phyloP scores from a whole-genome alignment of 2,113 vertebrate genomes.

The Corvus moneduloides region DNA sequence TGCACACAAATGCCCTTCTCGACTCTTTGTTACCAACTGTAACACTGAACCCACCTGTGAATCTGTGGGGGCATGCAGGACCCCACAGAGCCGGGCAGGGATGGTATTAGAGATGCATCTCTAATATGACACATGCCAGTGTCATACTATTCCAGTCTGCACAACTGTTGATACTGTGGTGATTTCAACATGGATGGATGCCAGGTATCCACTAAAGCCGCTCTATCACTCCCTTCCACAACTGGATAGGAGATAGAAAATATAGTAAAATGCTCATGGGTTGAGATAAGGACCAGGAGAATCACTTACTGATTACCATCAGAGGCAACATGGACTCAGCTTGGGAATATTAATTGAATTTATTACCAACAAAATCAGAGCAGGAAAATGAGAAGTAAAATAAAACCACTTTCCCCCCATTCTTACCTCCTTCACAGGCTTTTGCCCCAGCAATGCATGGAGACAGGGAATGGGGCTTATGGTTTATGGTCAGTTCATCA shows the following conservation, averaged over 20 bases:
- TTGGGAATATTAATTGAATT: neutral
- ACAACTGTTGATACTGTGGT: neutral
- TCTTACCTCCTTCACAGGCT: neutral
- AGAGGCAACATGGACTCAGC: neutral
- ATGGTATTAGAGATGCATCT: accelerated
- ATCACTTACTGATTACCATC: accelerated
- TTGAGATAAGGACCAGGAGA: neutral
- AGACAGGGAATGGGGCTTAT: neutral
- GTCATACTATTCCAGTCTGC: neutral
- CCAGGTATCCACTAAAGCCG: neutral
- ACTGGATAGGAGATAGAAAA: neutral
- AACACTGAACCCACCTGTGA: too few relatives aligned
- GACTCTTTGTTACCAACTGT: too few relatives aligned
- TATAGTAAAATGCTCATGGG: neutral
- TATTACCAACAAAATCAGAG: neutral
- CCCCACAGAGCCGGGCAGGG: too few relatives aligned
- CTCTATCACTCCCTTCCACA: neutral
- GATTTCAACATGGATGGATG: neutral
- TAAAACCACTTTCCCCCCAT: neutral
- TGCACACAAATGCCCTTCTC: too few relatives aligned
- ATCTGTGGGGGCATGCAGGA: too few relatives aligned
- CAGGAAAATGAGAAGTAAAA: neutral
- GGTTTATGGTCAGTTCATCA: neutral
- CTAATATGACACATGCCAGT: neutral
- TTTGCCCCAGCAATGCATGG: neutral